Evolutionary conservation across 1,140 invertebrate genomes (phyloP), one percentile per base, ranked within the genome.

Genomic region (Portunus trituberculatus): DNA sequence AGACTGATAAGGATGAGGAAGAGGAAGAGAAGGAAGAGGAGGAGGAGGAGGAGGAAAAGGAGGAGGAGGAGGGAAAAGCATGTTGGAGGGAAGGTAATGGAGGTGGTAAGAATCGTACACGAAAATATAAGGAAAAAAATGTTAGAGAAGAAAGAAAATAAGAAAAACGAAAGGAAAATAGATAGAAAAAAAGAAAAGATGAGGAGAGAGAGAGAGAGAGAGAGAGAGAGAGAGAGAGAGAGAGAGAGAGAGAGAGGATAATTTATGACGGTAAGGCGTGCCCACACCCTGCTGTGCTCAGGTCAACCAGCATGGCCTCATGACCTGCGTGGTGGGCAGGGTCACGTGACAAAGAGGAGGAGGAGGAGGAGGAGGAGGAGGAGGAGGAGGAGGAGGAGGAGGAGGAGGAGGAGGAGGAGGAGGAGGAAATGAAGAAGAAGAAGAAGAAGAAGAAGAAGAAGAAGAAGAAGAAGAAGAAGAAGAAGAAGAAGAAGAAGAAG

Each of bases 211-310:
- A 46, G 84, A 32, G n/a, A 32, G 16, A 28, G 31, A 39, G 25
- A 87, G 2, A 32, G 4, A 46, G 31, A 87, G 0, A 12, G 84
- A 32, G 14, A 87, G 14, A 87, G 16, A 87, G n/a, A 28, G 28
- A 84, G 83, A 84, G 83, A 84, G 83, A 84, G 83, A 20, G 83
- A 84, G 83, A 84, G 83, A 84, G 83, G 20, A n/a, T n/a, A 76
- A 76, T 76, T 20, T 76, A 76, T 20, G 16, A 12, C 1, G 67
- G 67, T 76, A 25, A n/a, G 67, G 67, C 20, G 67, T 76, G 67
- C 67, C n/a, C 20, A 7, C 20, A 25, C 20, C 67, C 67, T n/a
- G 67, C 67, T n/a, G 67, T 76, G 67, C 20, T 7, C 67, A 76
- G 67, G 67, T 76, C 67, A 76, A 76, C 67, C 20, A 16, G 10